Evolutionary conservation across 2,797 vertebrate species (phyloP).

Genomic region (Falco peregrinus): DNA sequence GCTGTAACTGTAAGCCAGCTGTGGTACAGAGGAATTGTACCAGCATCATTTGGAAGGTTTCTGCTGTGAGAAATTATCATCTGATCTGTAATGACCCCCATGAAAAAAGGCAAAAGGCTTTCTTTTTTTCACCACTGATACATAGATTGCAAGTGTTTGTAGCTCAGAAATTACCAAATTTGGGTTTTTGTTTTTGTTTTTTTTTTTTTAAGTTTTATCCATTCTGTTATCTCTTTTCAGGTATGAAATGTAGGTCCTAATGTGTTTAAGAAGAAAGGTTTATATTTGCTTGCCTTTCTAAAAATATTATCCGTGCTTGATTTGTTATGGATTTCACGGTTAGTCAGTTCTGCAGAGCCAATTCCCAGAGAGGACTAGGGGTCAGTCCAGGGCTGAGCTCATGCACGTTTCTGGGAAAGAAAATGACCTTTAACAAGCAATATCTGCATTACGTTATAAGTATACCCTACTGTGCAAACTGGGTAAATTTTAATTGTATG

Average conservation of each 20-base stretch:
- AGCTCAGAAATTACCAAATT: neutral
- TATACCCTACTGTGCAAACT: neutral
- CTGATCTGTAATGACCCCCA: neutral
- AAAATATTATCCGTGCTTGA: neutral
- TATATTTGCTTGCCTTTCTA: neutral
- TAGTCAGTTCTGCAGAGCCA: neutral
- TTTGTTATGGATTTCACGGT: neutral
- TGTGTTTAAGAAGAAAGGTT: neutral
- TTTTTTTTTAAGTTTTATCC: neutral
- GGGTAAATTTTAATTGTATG: neutral
- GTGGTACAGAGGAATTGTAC: neutral
- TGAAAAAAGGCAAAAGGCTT: neutral
- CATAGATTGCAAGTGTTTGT: neutral
- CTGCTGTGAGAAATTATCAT: neutral
- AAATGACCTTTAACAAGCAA: slow-evolving; percentile 37
- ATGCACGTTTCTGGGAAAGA: neutral
- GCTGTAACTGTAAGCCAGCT: neutral
- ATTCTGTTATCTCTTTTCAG: neutral
- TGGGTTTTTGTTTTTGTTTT: too few species aligned
- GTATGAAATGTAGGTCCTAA: neutral
- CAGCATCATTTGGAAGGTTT: neutral
- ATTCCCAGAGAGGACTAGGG: neutral
- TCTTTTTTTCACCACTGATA: neutral
- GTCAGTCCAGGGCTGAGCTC: neutral
- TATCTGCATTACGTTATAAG: slow-evolving; percentile 6